Percentiles rank a stretch among this genome's conserved stretches.
Conservation (phyloP, 2,113 vertebrate genomes). For the Muscicapa adusta region DNA sequence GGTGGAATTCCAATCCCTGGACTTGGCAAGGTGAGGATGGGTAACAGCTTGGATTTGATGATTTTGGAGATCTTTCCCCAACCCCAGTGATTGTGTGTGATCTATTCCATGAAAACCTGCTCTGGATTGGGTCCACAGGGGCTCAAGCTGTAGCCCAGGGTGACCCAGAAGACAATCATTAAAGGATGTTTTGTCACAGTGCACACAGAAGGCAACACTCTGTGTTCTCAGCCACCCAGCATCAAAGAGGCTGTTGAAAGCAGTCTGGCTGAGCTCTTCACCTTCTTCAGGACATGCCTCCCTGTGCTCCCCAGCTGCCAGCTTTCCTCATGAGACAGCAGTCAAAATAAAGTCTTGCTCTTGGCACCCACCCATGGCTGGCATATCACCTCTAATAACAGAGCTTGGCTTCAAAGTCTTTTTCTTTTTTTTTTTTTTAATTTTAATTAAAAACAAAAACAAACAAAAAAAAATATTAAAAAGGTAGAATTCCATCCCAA, state of each 20-base stretch:
- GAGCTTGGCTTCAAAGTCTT: constrained; percentile 1
- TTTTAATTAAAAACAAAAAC: background rate
- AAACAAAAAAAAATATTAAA: background rate
- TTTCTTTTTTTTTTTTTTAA: too few species aligned
- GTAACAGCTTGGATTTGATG: accelerated
- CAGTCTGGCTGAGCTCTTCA: background rate
- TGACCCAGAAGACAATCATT: background rate
- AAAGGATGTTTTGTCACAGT: background rate
- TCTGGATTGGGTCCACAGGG: background rate
- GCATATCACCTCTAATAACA: constrained; percentile 28
- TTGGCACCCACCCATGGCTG: background rate
- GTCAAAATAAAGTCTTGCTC: constrained; percentile 29
- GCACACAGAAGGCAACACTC: background rate
- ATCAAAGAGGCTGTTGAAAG: constrained; percentile 27
- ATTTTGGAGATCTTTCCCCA: background rate
- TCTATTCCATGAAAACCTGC: background rate
- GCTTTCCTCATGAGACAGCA: constrained; percentile 25
- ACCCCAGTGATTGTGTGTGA: background rate
- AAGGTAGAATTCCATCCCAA: background rate
- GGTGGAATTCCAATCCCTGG: background rate
- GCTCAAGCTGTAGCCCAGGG: background rate
- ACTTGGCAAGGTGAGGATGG: background rate
- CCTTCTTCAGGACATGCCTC: background rate
- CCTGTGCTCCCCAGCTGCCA: constrained; percentile 8
- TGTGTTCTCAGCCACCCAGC: constrained; percentile 45